Evolutionary conservation across 2,113 vertebrate genomes (phyloP), one percentile per base, ranked within the genome.

Genomic region (Galeopterus variegatus): DNA sequence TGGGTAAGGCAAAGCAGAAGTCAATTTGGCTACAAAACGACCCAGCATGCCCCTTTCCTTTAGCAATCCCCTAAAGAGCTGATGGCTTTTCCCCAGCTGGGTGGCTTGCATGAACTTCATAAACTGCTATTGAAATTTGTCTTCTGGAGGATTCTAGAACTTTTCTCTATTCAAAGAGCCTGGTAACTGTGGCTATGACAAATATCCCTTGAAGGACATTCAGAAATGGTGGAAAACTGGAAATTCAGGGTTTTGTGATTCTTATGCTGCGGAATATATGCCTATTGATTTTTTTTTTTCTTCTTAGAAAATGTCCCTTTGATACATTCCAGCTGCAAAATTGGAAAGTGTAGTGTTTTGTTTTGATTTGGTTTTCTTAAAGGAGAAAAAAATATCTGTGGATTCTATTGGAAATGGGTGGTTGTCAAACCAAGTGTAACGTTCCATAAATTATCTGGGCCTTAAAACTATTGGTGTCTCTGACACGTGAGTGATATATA

Each of bases 251-350:
- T 45, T 95, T 36, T 56, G 13, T 93, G 85, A 94, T 77, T 95
- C 80, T 12, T 15, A 1, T 72, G 19, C 12, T 54, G 48, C 19
- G 83, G 56, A 92, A 96, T 90, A 86, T 54, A 62, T 76, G 69
- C 54, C 36, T 86, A 84, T 76, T 75, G 83, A 89, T 84, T n/a
- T 96, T 90, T 95, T 60, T 76, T 88, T 69, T 85, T 67, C 31
- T 84, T 81, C 8, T 31, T 81, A 94, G 72, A 95, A 95, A 87
- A 92, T 60, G 41, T 79, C 31, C 58, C 86, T 92, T 90, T 96
- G 90, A 77, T 84, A 67, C 11, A 12, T 90, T 88, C 52, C 88
- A 64, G 6, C 19, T 90, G 70, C 41, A 84, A 79, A 80, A 89
- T 80, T 50, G 65, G 54, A 92, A 95, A 92, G 45, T 52, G 28